Conservation (phyloP, 2,113 vertebrate genomes). For the Rousettus leschenaultii region DNA sequence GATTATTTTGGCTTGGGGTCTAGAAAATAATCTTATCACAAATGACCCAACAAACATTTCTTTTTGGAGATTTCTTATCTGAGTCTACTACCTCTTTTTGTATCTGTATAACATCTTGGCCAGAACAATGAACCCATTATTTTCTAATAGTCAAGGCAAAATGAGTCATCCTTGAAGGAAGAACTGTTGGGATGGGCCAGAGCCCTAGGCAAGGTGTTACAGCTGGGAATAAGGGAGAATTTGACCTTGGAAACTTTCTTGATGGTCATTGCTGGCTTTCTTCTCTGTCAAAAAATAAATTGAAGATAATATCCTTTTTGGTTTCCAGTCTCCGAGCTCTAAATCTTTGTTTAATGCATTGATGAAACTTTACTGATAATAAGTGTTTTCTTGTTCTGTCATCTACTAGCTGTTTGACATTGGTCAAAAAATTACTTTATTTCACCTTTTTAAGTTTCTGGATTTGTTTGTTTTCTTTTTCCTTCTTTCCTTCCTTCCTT, state of each 20-base stretch:
- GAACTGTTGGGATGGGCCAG: not conserved
- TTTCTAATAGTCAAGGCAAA: conserved; percentile 18
- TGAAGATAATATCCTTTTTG: not conserved
- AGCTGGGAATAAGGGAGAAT: not conserved
- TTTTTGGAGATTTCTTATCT: not conserved
- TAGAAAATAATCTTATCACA: not conserved
- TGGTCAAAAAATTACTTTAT: not conserved
- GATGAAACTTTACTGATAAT: not conserved
- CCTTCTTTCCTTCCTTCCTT: not conserved
- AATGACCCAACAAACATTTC: not conserved
- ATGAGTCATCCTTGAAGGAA: not conserved
- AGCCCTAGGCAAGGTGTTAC: not conserved
- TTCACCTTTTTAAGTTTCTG: not conserved
- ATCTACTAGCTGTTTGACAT: not conserved
- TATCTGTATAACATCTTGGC: not conserved
- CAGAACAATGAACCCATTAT: conserved; percentile 22
- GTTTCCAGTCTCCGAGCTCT: not conserved
- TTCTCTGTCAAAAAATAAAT: conserved; percentile 41
- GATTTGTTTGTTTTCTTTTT: not conserved
- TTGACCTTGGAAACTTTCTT: not conserved
- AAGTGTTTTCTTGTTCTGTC: not conserved
- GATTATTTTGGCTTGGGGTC: not conserved
- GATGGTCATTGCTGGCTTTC: not conserved
- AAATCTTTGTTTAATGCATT: not conserved
- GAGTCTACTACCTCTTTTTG: not conserved